These are phyloP conservation scores for Propsilocerus akamusi DNA, from an alignment of 1,140 invertebrate species.

Conservation along the genomic window DNA sequence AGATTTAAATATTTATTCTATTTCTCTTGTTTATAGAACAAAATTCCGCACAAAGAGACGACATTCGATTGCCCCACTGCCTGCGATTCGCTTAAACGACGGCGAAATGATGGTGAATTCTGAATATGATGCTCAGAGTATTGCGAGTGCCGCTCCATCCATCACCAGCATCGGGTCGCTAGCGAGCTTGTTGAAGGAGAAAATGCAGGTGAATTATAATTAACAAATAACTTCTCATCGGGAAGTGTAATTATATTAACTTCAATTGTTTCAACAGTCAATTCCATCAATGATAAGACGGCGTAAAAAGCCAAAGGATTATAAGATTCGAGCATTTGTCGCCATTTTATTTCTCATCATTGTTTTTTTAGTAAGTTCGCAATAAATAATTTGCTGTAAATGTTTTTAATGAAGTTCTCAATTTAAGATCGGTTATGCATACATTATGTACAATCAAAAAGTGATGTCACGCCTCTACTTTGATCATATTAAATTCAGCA, in stretches of 20 bases:
- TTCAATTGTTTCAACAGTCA: slow-evolving; percentile 17
- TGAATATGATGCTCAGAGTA: slow-evolving; percentile 21
- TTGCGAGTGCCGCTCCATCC: slow-evolving; percentile 29
- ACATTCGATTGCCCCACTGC: slow-evolving; percentile 20
- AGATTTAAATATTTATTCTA: too few relatives aligned
- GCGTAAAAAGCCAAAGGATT: slow-evolving; percentile 41
- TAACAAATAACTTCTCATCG: slow-evolving; percentile 7
- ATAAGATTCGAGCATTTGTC: slow-evolving; percentile 63
- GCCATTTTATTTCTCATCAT: slow-evolving; percentile 60
- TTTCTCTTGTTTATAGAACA: slow-evolving; percentile 11
- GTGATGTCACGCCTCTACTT: slow-evolving; percentile 65
- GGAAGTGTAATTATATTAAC: not conserved
- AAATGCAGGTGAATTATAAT: slow-evolving; percentile 59
- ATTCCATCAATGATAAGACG: slow-evolving; percentile 33
- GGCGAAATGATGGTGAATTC: slow-evolving; percentile 21
- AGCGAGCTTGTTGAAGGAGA: slow-evolving; percentile 60
- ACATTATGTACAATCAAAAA: slow-evolving; percentile 64
- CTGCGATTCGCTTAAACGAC: slow-evolving; percentile 19
- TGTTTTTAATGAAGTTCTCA: not conserved
- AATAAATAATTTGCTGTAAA: not conserved
- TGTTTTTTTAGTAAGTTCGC: slow-evolving; percentile 36
- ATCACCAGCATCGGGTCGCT: slow-evolving; percentile 68
- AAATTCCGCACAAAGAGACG: slow-evolving; percentile 20
- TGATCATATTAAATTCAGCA: slow-evolving; percentile 64
- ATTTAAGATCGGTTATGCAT: slow-evolving; percentile 48